These are phyloP conservation scores for Paradoxurus hermaphroditus DNA, from an alignment of 2,113 vertebrate species.

Conservation along the genomic window DNA sequence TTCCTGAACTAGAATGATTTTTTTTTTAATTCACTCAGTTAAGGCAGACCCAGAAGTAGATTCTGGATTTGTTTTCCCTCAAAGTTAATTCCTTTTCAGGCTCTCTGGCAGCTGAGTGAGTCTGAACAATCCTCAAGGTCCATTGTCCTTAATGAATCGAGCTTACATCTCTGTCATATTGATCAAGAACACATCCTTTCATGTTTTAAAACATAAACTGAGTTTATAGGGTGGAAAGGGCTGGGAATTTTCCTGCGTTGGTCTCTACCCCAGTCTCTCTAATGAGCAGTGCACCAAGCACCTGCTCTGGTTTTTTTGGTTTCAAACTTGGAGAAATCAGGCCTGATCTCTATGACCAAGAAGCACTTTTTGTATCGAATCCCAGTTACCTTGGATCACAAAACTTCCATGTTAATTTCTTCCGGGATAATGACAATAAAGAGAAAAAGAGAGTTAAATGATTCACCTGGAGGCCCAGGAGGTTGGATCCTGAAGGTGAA, in stretches of 20 bases:
- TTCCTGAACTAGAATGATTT: background rate
- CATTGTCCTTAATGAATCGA: background rate
- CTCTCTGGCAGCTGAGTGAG: background rate
- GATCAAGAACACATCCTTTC: conserved; percentile 27
- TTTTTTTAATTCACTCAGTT: background rate
- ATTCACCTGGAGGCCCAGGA: background rate
- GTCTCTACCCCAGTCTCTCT: background rate
- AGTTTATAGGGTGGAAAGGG: background rate
- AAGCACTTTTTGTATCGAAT: background rate
- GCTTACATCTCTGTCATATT: background rate
- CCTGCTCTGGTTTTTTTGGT: background rate
- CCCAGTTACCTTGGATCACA: background rate
- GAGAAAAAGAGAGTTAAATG: background rate
- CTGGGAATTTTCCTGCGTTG: background rate
- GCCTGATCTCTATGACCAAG: background rate
- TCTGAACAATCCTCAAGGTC: background rate
- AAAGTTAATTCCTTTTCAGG: background rate
- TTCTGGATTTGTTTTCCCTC: background rate
- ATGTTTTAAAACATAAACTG: conserved; percentile 41
- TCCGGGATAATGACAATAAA: background rate
- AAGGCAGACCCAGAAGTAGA: background rate
- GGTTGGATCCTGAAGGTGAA: background rate
- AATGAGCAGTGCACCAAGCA: background rate
- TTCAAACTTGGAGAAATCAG: background rate
- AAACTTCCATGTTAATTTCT: background rate